These are phyloP conservation scores for Stratiomys singularior DNA, from an alignment of 2,888 invertebrate genomes.

Conservation along the genomic window DNA sequence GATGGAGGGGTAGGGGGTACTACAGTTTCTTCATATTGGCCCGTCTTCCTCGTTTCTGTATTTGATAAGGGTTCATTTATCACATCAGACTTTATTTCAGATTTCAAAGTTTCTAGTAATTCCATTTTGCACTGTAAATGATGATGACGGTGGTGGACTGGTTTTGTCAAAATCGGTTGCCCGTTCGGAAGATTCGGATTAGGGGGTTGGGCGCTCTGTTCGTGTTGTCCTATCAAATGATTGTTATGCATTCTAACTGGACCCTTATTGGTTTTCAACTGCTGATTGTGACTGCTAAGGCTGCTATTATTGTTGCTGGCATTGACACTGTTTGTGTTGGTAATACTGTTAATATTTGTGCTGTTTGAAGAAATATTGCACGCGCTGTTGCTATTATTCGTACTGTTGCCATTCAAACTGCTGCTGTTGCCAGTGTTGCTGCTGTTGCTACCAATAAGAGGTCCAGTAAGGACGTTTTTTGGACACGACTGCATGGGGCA, in stretches of 20 bases:
- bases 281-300: conserved; percentile 53
- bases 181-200: conserved; percentile 29
- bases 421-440: conserved; percentile 69
- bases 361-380: conserved; percentile 49
- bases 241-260: conserved; percentile 56
- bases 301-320: conserved; percentile 56
- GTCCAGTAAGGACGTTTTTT: conserved; percentile 98
- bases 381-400: conserved; percentile 53
- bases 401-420: conserved; percentile 55
- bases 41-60: conserved; percentile 50
- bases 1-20: conserved; percentile 60
- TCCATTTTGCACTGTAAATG: conserved; percentile 54
- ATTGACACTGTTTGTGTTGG: conserved; percentile 51
- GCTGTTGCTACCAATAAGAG: conserved; percentile 97
- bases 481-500: conserved; percentile 95
- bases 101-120: conserved; percentile 57
- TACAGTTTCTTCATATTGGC: conserved; percentile 63
- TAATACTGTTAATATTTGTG: conserved; percentile 48
- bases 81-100: conserved; percentile 61
- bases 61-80: conserved; percentile 57
- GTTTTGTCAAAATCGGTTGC: conserved; percentile 15
- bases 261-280: conserved; percentile 64
- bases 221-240: conserved; percentile 52
- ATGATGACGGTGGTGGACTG: conserved; percentile 53
- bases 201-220: conserved; percentile 48